A percentile compares a stretch with the other conserved stretches of the same genome.
Conservation (phyloP, 2,888 invertebrate genomes). For the Ypsolopha scabrella region DNA sequence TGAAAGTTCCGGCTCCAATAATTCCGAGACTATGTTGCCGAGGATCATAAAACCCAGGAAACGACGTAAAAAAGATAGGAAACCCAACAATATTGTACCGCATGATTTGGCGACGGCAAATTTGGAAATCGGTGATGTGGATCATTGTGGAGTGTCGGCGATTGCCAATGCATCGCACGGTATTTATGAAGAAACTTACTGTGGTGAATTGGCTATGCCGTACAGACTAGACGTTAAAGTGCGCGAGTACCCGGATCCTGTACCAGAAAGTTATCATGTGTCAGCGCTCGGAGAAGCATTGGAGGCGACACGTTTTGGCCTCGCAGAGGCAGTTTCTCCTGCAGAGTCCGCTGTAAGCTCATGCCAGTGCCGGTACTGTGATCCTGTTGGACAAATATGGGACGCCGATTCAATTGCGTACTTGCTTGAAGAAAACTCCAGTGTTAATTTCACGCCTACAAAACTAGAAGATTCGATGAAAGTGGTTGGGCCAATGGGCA, state of each 20-base stretch:
- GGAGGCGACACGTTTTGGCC: conserved; percentile 57
- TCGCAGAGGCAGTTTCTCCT: conserved; percentile 55
- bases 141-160: conserved; percentile 53
- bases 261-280: conserved; percentile 54
- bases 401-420: conserved; percentile 74
- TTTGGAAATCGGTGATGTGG: conserved; percentile 55
- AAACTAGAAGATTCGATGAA: conserved; percentile 65
- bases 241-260: conserved; percentile 49
- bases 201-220: conserved; percentile 61
- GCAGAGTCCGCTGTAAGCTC: conserved; percentile 59
- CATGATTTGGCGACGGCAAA: conserved; percentile 48
- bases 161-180: conserved; percentile 37
- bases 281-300: conserved; percentile 66
- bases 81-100: conserved; percentile 71
- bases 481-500: conserved; percentile 53
- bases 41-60: conserved; percentile 91
- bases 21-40: conserved; percentile 82
- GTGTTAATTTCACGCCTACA: conserved; percentile 58
- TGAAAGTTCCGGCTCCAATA: conserved; percentile 76
- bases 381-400: conserved; percentile 81
- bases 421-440: conserved; percentile 58
- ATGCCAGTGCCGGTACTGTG: conserved; percentile 83
- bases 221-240: conserved; percentile 59
- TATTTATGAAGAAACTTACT: conserved; percentile 61
- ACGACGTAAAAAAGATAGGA: conserved; percentile 89